Percentiles rank a stretch among this genome's conserved stretches.
These are phyloP conservation scores for Porites rus DNA, from an alignment of 92 coral and sea anemone species.

Conservation along the genomic window DNA sequence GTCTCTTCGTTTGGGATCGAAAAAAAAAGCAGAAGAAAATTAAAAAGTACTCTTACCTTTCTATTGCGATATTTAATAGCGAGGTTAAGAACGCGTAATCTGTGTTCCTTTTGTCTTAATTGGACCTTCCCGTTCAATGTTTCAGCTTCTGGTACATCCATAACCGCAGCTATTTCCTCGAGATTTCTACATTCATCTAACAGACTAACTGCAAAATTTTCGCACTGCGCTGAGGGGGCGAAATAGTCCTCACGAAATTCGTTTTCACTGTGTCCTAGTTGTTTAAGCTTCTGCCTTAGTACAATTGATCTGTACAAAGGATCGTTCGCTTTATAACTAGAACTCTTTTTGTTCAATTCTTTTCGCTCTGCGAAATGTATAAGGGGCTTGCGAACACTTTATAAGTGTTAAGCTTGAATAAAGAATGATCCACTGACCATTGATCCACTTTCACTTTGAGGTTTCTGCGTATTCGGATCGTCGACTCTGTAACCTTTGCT, in stretches of 20 bases:
- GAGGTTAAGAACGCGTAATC: slow-evolving; percentile 70
- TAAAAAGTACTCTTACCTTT: slow-evolving; percentile 48
- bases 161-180: slow-evolving; percentile 74
- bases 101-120: slow-evolving; percentile 23
- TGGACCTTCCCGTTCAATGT: slow-evolving; percentile 39
- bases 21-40: no score
- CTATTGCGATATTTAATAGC: slow-evolving; percentile 77
- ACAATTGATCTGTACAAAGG: slow-evolving; percentile 82
- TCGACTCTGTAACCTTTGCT: slow-evolving; percentile 74
- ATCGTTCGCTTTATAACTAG: slow-evolving; percentile 32
- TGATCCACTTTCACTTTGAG: slow-evolving; percentile 54
- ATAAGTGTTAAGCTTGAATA: slow-evolving; percentile 78
- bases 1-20: no score
- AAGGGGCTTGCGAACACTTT: slow-evolving; percentile 85
- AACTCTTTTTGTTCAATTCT: slow-evolving; percentile 3
- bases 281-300: slow-evolving; percentile 64
- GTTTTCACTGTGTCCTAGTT: slow-evolving; percentile 63
- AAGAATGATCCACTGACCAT: slow-evolving; percentile 75
- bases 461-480: slow-evolving; percentile 64
- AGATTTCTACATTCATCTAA: slow-evolving; percentile 84
- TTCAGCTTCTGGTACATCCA: slow-evolving; percentile 75
- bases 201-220: slow-evolving; percentile 76
- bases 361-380: slow-evolving; percentile 62
- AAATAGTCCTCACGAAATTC: slow-evolving; percentile 84
- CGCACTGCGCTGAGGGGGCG: slow-evolving; percentile 71